Evolutionary conservation across 1,140 invertebrate species (phyloP), one percentile per base, ranked within the genome.

Genomic region (Lutraria rhynchaena): DNA sequence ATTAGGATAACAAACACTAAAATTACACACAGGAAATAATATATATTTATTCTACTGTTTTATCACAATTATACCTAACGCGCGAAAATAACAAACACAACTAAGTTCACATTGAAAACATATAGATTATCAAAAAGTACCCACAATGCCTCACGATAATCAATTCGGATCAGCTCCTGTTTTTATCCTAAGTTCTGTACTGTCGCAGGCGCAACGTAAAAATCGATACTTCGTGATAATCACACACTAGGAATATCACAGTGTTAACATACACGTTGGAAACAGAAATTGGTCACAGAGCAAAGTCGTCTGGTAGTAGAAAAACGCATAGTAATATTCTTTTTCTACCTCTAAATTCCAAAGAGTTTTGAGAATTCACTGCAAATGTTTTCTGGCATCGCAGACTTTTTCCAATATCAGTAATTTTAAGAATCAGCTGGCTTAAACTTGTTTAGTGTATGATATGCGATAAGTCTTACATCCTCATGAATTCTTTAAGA

Each of bases 141-240:
- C 71, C 71, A 74, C 33, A 74, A 61, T 74, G 51, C 71, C 44
- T 19, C 31, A 31, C 71, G 55, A 74, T 74, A 74, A 74, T 74
- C 57, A 74, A 74, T 74, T 74, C 46, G 44, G 57, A 27, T 41
- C 35, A 57, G 71, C 69, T 60, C 60, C 53, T 58, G 57, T 60
- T 60, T 74, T 74, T 60, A 74, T 74, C 57, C 63, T 67, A 31
- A 37, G 44, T 46, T 15, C 15, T 41, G 41, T 17, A 46, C 41
- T 67, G 63, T 67, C 63, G 63, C 63, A 67, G 37, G 37, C 15
- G 49, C 46, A 67, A 67, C 33, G 63, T 67, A 67, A 67, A 46
- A 67, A 67, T 67, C 63, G 63, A 67, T 67, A 67, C 63, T 49
- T 49, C 63, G 63, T 46, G 63, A 67, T 67, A 67, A 67, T 67